A percentile compares a stretch with the other conserved stretches of the same genome.
phyloP scores from a whole-genome alignment of 1,140 invertebrate genomes.

The Ceratina calcarata region DNA sequence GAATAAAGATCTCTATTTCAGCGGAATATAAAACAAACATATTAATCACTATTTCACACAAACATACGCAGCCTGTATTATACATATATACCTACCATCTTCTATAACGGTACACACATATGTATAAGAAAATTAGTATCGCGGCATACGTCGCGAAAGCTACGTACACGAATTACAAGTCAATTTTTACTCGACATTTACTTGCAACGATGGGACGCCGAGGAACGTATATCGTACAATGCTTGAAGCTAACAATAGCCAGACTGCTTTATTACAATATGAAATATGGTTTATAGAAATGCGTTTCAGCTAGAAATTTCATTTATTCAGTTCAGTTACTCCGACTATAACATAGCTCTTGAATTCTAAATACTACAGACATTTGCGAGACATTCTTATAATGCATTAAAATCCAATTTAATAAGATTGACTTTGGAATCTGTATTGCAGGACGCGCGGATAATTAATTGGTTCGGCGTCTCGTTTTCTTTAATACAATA shows the following conservation, averaged over 20 bases:
- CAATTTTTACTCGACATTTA: background rate
- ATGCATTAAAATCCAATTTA: too few relatives aligned
- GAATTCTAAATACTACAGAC: too few relatives aligned
- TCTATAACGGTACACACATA: slow-evolving; percentile 51
- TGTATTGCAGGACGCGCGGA: background rate
- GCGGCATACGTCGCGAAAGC: slow-evolving; percentile 18
- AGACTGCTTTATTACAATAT: too few relatives aligned
- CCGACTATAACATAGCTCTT: too few relatives aligned
- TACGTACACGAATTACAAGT: slow-evolving; percentile 14
- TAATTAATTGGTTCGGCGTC: background rate
- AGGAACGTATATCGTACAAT: background rate
- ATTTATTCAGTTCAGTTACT: background rate
- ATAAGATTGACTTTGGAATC: too few relatives aligned
- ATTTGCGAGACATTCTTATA: too few relatives aligned
- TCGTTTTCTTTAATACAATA: slow-evolving; percentile 3
- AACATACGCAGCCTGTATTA: slow-evolving; percentile 18
- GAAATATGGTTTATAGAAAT: too few relatives aligned
- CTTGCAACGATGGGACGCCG: background rate
- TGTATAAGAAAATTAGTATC: slow-evolving; percentile 20
- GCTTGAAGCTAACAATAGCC: too few relatives aligned
- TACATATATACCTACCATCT: slow-evolving; percentile 10
- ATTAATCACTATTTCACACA: slow-evolving; percentile 22
- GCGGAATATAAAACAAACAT: background rate
- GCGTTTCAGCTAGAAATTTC: background rate
- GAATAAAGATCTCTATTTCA: background rate